A percentile compares a stretch with the other conserved stretches of the same genome.
These are phyloP conservation scores for Cataglyphis albicans DNA, from an alignment of 2,888 invertebrate genomes.

Conservation along the genomic window DNA sequence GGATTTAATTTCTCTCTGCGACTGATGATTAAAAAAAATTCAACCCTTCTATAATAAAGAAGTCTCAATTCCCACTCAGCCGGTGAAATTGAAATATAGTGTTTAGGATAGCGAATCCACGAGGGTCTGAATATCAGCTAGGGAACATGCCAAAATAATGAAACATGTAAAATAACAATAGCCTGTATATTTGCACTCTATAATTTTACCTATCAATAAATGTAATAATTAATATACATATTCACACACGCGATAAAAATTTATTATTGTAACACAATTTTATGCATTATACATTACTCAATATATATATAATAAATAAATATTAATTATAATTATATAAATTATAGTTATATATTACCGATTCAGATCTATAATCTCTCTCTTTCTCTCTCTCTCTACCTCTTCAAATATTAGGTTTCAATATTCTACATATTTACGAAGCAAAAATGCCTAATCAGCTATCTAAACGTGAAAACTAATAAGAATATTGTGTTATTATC, in stretches of 20 bases:
- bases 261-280: too few species aligned
- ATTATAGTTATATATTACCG: background rate
- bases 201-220: background rate
- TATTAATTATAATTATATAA: background rate
- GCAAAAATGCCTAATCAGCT: background rate
- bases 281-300: background rate
- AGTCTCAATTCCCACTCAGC: constrained; percentile 60
- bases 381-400: background rate
- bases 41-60: constrained; percentile 63
- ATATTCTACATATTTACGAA: too few species aligned
- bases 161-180: constrained; percentile 3
- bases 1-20: constrained; percentile 64
- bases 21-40: constrained; percentile 76
- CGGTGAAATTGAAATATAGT: constrained; percentile 56
- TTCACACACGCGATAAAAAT: background rate
- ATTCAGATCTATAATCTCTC: background rate
- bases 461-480: background rate
- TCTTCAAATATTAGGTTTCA: background rate
- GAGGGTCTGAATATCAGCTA: background rate
- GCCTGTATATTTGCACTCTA: background rate
- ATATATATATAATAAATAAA: background rate
- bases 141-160: background rate
- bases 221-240: too few species aligned
- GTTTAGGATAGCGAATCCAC: constrained; percentile 51
- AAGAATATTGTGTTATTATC: background rate